Base-by-base conservation (phyloP, 2,797 vertebrate species). In the Melanotaenia trifasciata region DNA sequence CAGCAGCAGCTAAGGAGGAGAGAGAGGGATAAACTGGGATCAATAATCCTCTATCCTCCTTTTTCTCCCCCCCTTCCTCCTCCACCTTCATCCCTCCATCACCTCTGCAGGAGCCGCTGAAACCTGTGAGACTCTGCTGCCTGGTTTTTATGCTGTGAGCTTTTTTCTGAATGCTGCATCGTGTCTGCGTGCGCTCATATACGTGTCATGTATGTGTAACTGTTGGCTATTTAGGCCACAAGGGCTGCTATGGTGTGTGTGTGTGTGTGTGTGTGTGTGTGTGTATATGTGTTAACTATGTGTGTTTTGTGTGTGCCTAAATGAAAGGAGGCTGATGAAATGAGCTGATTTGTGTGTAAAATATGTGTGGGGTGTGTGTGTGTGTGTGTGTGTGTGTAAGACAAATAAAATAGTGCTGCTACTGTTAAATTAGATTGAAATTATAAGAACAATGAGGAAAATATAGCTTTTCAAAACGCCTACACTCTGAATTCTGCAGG, bases 91-190 rank as follows among this genome's bases (percentile, higher is more conserved):
- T 89, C 84, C 85, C 84, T 87, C 76, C 86, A 80, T 88, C 87
- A 84, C 81, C 81, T 88, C 87, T 87, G 87, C 90, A 85, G 85
- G 84, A 90, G 79, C 80, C 0, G 54, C 87, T 79, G 78, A 87
- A 80, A 85, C 83, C 86, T 84, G 89, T 88, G 89, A 91, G 90
- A 70, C 80, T 51, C 70, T 0, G 45, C 67, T 60, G 76, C 70
- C 54, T 74, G 64, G 0, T 33, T 64, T 64, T 20, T 36, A 40
- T 80, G 40, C 58, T 22, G 22, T 20, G 35, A 24, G 51, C 22
- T 32, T 13, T 58, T 65, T 61, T 51, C 53, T 74, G 64, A 58
- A 50, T 84, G 78, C 85, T 87, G 80, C 81, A 71, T 74, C n/a
- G 80, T 74, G 76, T 65, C 3, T 24, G 74, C 43, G 74, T 57